Percentiles rank a stretch among this genome's conserved stretches.
phyloP scores from a whole-genome alignment of 2,888 invertebrate genomes.

The Aspidapion aeneum region DNA sequence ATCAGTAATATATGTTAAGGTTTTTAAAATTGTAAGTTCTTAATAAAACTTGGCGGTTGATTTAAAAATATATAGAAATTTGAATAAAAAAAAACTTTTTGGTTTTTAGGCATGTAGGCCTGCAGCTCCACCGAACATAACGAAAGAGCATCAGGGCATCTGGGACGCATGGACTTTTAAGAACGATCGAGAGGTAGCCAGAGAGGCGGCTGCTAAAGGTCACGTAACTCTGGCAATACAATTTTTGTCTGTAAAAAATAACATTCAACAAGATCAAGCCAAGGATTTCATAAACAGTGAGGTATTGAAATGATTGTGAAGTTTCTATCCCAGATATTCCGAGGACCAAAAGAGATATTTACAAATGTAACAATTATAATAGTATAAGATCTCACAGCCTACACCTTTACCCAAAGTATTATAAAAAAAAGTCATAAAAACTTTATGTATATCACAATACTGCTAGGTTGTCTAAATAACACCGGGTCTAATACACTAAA shows the following conservation, averaged over 20 bases:
- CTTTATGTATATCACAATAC: too few relatives aligned
- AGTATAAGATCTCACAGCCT: too few relatives aligned
- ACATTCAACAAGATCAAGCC: conserved; percentile 53
- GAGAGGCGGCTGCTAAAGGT: conserved; percentile 67
- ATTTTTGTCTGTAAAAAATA: conserved; percentile 56
- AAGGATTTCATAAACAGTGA: conserved; percentile 56
- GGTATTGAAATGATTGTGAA: conserved; percentile 43
- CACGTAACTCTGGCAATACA: conserved; percentile 57
- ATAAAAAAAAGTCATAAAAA: too few relatives aligned
- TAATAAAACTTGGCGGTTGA: too few relatives aligned
- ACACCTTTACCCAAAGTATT: too few relatives aligned
- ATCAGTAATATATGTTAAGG: too few relatives aligned
- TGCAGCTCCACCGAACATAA: conserved; percentile 36
- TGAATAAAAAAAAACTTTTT: too few relatives aligned
- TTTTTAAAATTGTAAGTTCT: too few relatives aligned
- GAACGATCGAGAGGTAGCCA: conserved; percentile 60
- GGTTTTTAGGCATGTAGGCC: background rate
- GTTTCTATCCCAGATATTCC: too few relatives aligned
- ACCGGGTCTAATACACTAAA: too few relatives aligned
- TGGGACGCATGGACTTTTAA: conserved; percentile 65
- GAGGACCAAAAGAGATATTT: conserved; percentile 19
- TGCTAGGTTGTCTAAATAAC: too few relatives aligned
- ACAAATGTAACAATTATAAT: conserved; percentile 16
- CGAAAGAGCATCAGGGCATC: conserved; percentile 45
- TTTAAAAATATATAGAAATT: too few relatives aligned